Base-by-base conservation (phyloP, 2,113 vertebrate species). In the Megaceryle torquata region DNA sequence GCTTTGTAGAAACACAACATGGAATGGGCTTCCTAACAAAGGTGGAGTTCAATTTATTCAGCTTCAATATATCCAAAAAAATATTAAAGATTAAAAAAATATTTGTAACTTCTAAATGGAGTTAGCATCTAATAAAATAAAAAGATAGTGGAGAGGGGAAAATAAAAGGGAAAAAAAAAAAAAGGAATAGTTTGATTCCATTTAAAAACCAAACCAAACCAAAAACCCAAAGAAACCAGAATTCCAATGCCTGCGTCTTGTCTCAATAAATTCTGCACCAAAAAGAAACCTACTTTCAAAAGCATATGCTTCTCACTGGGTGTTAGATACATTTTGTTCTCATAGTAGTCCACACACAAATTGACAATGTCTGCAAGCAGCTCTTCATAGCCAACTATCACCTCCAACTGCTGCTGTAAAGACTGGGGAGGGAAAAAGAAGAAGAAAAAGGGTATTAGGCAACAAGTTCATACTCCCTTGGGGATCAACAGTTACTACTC, bases 331-430 rank as follows among this genome's bases (percentile, higher is more conserved):
- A 99, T 99, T 97, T 99, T 99, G 97, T 99, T 99, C 93, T 99
- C 99, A 17, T 99, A 99, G 97, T 99, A 99, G 83, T 99, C 99
- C 35, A 99, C 98, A 31, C 99, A 99, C 91, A 99, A 97, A 97
- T 99, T 99, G 80, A 99, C 99, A 25, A 99, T 99, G 95, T 99
- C 99, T 7, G 99, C 99, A 91, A 99, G 98, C 61, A 99, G 98
- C 87, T 99, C 99, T 57, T 99, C 99, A 6, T 99, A 99, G 76
- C 99, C 99, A 46, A 98, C 97, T 39, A 99, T 99, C 88, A 99
- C 99, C 81, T 99, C 99, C 60, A 99, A 97, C 97, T 99, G 99
- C 93, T 99, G 99, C 98, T 99, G 99, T 90, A 99, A 96, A 88
- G 99, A 99, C 99, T 99, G 90, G 5, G 15, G 16, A 83, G n/a